Evolutionary conservation across 2,113 vertebrate species (phyloP).

Genomic region (Oreochromis tanganicae): DNA sequence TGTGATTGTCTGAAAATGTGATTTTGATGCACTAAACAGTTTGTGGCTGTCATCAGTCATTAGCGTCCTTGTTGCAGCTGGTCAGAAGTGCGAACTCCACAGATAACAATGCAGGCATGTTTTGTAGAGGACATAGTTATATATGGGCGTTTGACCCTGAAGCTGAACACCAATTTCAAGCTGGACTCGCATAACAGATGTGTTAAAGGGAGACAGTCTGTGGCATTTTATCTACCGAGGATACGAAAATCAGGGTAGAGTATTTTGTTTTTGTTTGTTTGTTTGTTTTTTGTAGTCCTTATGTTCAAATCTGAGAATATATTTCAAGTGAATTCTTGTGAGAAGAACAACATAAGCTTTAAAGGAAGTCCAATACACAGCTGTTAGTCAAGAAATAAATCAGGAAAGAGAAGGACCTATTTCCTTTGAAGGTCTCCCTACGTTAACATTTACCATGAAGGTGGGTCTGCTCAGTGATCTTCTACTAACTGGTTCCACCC

Average conservation of each 20-base stretch:
- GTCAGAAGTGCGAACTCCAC: constrained; percentile 44
- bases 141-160: neutral
- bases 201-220: neutral
- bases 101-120: neutral
- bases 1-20: constrained; percentile 63
- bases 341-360: constrained; percentile 25
- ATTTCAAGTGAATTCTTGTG: neutral
- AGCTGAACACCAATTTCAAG: constrained; percentile 11
- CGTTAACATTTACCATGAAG: constrained; percentile 53
- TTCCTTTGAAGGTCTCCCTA: constrained; percentile 24
- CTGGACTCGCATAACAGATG: neutral
- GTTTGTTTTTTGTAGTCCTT: neutral
- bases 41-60: constrained; percentile 66
- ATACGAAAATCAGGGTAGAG: neutral
- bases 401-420: constrained; percentile 3
- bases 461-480: constrained; percentile 33
- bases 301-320: neutral
- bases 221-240: neutral
- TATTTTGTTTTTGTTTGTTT: neutral
- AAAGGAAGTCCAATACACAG: constrained; percentile 8
- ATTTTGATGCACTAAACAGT: constrained; percentile 66
- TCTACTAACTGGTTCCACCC: constrained; percentile 13
- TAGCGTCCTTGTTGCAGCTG: constrained; percentile 42
- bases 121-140: constrained; percentile 1
- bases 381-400: constrained; percentile 26